Percentiles rank a stretch among this genome's conserved stretches.
Conservation (phyloP, 2,797 vertebrate genomes). For the Hydrocynus forskahlii region DNA sequence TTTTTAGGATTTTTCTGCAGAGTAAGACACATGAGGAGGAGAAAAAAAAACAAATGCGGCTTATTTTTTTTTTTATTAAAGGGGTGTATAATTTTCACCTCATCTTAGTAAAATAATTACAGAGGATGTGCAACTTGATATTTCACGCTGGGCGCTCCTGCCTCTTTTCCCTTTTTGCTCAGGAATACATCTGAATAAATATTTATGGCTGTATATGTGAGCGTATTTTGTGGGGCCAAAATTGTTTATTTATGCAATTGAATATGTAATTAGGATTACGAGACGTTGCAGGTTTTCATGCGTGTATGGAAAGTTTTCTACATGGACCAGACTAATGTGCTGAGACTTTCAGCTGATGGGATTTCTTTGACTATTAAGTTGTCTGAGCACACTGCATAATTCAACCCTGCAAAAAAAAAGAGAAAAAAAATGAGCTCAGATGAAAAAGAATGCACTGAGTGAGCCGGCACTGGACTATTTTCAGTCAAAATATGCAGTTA, state of each 20-base stretch:
- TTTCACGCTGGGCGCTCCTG: conserved; percentile 75
- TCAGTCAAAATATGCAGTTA: conserved; percentile 77
- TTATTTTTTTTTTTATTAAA: conserved; percentile 66
- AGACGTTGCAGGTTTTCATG: conserved; percentile 74
- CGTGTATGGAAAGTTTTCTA: conserved; percentile 69
- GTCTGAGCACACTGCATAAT: conserved; percentile 75
- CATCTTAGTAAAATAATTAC: conserved; percentile 80
- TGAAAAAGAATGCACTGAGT: conserved; percentile 70
- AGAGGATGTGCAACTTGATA: conserved; percentile 80
- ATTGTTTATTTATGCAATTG: conserved; percentile 83
- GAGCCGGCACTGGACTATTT: conserved; percentile 71
- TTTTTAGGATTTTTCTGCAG: conserved; percentile 66
- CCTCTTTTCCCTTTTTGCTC: conserved; percentile 67
- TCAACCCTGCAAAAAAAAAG: conserved; percentile 73
- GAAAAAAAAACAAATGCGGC: conserved; percentile 67
- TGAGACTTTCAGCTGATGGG: conserved; percentile 74
- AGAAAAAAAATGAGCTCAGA: conserved; percentile 63
- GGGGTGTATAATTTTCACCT: conserved; percentile 78
- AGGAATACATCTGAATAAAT: conserved; percentile 81
- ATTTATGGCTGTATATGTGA: conserved; percentile 80
- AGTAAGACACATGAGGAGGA: conserved; percentile 74
- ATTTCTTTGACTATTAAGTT: conserved; percentile 74
- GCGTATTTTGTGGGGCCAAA: conserved; percentile 77
- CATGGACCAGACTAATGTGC: conserved; percentile 77
- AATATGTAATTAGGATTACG: conserved; percentile 81